A percentile compares a stretch with the other conserved stretches of the same genome.
Conservation (phyloP, 1,140 invertebrate species). For the Drosophila kikkawai region DNA sequence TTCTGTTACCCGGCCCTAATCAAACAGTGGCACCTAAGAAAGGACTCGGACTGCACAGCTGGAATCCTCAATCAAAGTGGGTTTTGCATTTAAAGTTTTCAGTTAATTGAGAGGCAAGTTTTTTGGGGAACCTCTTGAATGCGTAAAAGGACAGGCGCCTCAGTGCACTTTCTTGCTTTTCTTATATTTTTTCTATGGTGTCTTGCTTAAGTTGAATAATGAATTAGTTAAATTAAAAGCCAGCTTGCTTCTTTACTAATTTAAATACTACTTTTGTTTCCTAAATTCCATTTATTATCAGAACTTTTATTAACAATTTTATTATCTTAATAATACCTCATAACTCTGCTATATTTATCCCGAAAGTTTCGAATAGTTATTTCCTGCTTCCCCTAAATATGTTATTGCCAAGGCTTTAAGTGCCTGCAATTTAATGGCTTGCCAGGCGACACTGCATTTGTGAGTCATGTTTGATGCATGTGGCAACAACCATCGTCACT, state of each 20-base stretch:
- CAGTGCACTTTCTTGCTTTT: neutral
- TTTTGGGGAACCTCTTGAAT: neutral
- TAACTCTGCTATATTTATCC: too few species aligned
- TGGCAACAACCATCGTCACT: slow-evolving; percentile 50
- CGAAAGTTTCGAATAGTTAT: neutral
- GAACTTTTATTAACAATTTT: neutral
- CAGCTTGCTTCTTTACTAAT: neutral
- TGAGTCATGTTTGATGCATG: slow-evolving; percentile 65
- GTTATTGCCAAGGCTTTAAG: slow-evolving; percentile 42
- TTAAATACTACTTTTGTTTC: too few species aligned
- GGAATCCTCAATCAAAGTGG: slow-evolving; percentile 6
- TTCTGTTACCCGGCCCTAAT: slow-evolving; percentile 63
- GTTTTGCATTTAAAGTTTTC: slow-evolving; percentile 47
- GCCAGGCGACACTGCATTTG: slow-evolving; percentile 40
- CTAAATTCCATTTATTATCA: too few species aligned
- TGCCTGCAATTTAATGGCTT: slow-evolving; percentile 36
- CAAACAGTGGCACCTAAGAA: slow-evolving; percentile 35
- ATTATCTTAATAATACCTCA: neutral
- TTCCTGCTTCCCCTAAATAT: slow-evolving; percentile 2
- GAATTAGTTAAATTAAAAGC: neutral
- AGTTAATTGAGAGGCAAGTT: slow-evolving; percentile 70
- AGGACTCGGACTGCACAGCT: neutral
- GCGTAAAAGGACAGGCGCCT: neutral
- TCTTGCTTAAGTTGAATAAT: neutral
- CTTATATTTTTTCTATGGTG: neutral